Percentiles rank a stretch among this genome's conserved stretches.
These are phyloP conservation scores for Smithornis capensis DNA, from an alignment of 2,113 vertebrate species.

Conservation along the genomic window DNA sequence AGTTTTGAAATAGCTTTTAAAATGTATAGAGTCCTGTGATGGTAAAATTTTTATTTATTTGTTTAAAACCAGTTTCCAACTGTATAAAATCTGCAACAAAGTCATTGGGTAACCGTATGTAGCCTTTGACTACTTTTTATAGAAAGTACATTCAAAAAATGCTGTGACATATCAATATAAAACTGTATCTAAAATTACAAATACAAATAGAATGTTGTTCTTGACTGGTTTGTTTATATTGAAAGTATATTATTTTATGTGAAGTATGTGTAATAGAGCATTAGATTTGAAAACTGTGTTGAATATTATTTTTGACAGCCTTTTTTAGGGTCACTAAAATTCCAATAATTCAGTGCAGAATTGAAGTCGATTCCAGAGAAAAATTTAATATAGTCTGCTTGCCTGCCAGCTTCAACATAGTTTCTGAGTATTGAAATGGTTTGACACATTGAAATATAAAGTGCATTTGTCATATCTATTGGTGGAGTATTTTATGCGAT, in stretches of 20 bases:
- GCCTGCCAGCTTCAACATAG: conserved; percentile 81
- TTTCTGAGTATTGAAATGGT: conserved; percentile 80
- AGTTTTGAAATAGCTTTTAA: not conserved
- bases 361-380: conserved; percentile 83
- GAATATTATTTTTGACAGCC: conserved; percentile 85
- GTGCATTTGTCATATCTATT: conserved; percentile 84
- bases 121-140: conserved; percentile 21
- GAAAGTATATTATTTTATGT: conserved; percentile 78
- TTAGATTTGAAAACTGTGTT: conserved; percentile 77
- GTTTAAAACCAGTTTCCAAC: not conserved
- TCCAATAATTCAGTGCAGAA: conserved; percentile 86
- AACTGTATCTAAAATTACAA: conserved; percentile 61
- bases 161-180: conserved; percentile 65
- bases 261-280: conserved; percentile 76
- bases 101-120: not conserved
- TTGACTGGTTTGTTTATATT: conserved; percentile 73
- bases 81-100: conserved; percentile 10
- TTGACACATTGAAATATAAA: conserved; percentile 88
- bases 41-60: not conserved
- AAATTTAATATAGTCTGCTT: conserved; percentile 85
- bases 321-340: conserved; percentile 87
- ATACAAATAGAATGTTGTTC: conserved; percentile 73
- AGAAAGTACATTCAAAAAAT: conserved; percentile 48
- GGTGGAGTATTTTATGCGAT: conserved; percentile 77
- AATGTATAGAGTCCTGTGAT: not conserved